Evolutionary conservation across 1,140 invertebrate species (phyloP).

Genomic region (Bombus turneri): DNA sequence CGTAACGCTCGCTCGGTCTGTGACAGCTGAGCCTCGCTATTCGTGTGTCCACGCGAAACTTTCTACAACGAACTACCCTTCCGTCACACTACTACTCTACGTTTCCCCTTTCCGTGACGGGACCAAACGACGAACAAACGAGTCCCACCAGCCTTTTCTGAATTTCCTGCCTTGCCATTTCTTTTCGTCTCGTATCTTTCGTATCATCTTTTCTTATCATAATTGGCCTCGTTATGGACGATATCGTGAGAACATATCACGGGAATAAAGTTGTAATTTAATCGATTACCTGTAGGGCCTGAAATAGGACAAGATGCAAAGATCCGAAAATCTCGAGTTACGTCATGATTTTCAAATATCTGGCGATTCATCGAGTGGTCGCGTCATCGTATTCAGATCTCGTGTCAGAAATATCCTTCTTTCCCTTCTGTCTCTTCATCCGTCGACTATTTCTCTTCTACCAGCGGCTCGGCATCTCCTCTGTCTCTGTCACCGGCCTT

Average conservation of each 20-base stretch:
- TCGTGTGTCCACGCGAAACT: slow-evolving; percentile 47
- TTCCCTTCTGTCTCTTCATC: slow-evolving; percentile 46
- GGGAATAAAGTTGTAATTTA: too few species aligned
- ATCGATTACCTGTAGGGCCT: too few species aligned
- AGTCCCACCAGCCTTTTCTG: too few species aligned
- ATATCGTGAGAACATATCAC: too few species aligned
- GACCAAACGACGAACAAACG: not conserved
- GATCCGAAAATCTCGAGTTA: not conserved
- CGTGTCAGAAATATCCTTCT: slow-evolving; percentile 42
- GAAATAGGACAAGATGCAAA: too few species aligned
- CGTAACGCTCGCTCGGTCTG: slow-evolving; percentile 32
- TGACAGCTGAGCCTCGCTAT: slow-evolving; percentile 33
- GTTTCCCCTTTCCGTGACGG: slow-evolving; percentile 25
- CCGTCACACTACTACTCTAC: not conserved
- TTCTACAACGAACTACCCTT: slow-evolving; percentile 30
- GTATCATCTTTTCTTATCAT: too few species aligned
- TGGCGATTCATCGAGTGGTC: not conserved
- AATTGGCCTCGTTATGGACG: not conserved
- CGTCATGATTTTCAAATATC: not conserved
- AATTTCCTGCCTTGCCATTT: not conserved
- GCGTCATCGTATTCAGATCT: slow-evolving; percentile 44
- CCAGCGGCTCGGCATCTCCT: too few species aligned
- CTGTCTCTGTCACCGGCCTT: slow-evolving; percentile 19
- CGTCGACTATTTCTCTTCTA: slow-evolving; percentile 12
- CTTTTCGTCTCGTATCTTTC: too few species aligned